Percentiles rank a stretch among this genome's conserved stretches.
Conservation (phyloP, 1,140 invertebrate genomes). For the Lepidurus couesii region DNA sequence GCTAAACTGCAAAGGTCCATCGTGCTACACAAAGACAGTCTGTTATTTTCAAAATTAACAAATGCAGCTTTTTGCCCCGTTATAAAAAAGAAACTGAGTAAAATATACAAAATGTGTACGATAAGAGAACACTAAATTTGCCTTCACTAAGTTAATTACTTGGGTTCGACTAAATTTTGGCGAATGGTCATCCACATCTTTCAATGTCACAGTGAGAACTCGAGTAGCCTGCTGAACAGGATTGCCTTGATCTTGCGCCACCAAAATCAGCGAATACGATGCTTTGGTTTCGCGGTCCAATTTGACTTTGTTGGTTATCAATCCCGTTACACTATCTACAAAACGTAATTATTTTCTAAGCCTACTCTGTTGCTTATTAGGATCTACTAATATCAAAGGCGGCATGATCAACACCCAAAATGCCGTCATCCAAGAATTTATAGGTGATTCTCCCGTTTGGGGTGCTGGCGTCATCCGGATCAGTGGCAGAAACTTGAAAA, state of each 20-base stretch:
- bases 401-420: constrained; percentile 55
- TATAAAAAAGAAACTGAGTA: neutral
- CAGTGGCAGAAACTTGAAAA: constrained; percentile 67
- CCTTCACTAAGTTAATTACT: constrained; percentile 43
- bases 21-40: constrained; percentile 49
- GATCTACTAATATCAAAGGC: constrained; percentile 57
- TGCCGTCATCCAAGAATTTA: constrained; percentile 61
- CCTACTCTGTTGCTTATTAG: neutral
- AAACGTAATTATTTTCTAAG: constrained; percentile 36
- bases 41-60: constrained; percentile 36
- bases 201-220: constrained; percentile 60
- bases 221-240: constrained; percentile 67
- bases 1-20: constrained; percentile 55
- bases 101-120: neutral
- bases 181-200: constrained; percentile 72
- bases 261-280: constrained; percentile 65
- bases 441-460: constrained; percentile 67
- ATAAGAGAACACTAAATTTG: too few species aligned
- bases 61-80: neutral
- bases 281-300: constrained; percentile 66
- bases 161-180: constrained; percentile 63
- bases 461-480: constrained; percentile 68
- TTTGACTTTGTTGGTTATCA: constrained; percentile 61
- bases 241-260: constrained; percentile 65
- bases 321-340: constrained; percentile 55